Conservation (phyloP, 1,140 invertebrate species). For the Ostrea denselamellosa region DNA sequence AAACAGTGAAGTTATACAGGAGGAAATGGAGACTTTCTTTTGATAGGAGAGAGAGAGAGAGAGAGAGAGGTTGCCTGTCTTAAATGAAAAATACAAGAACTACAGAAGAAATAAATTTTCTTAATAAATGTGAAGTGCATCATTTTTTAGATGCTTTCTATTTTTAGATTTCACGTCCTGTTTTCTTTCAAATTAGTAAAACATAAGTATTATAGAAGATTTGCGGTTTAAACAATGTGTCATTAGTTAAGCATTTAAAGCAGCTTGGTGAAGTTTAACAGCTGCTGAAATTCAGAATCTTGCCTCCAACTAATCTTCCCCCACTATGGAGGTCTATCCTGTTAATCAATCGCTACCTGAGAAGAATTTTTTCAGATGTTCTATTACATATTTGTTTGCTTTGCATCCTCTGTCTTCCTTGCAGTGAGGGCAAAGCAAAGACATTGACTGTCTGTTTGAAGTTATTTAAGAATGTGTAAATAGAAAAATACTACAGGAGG, state of each 20-base stretch:
- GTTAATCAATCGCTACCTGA: conserved; percentile 16
- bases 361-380: conserved; percentile 14
- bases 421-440: neutral
- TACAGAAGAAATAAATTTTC: neutral
- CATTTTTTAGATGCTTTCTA: neutral
- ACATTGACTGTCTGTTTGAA: neutral
- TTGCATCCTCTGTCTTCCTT: conserved; percentile 21
- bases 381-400: neutral
- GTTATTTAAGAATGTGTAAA: conserved; percentile 38
- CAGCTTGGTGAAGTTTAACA: neutral
- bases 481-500: neutral
- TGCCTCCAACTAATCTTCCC: neutral
- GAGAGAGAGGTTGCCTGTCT: neutral
- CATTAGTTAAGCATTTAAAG: neutral
- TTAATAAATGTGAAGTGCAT: neutral
- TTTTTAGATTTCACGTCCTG: neutral
- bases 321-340: neutral
- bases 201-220: neutral
- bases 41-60: neutral
- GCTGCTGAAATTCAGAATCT: neutral
- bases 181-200: neutral
- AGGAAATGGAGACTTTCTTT: neutral
- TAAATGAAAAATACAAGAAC: neutral
- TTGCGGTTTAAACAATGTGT: conserved; percentile 9
- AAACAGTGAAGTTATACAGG: neutral